A percentile compares a stretch with the other conserved stretches of the same genome.
These are phyloP conservation scores for Pyrrhosoma nymphula DNA, from an alignment of 2,888 invertebrate species.

Conservation along the genomic window DNA sequence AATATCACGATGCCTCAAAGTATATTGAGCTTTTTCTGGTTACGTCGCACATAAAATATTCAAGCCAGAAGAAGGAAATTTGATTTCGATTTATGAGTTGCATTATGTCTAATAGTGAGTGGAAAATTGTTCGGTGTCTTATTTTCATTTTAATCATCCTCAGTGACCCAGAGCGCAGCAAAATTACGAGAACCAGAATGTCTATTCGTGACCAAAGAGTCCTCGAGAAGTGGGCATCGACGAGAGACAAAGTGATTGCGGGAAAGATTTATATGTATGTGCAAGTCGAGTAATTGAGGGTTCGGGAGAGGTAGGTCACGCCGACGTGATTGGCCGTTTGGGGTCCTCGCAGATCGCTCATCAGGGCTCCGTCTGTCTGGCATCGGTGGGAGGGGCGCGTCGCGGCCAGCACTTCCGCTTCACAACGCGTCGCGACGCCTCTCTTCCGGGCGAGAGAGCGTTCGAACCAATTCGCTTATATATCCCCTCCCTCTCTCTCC, in stretches of 20 bases:
- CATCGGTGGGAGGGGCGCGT: background rate
- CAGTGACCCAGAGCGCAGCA: too few relatives aligned
- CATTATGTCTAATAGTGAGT: too few relatives aligned
- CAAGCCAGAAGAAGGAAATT: too few relatives aligned
- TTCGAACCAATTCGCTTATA: background rate
- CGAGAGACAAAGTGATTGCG: background rate
- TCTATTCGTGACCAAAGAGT: background rate
- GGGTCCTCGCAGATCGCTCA: background rate
- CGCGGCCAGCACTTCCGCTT: background rate
- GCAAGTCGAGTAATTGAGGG: background rate
- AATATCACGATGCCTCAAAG: too few relatives aligned
- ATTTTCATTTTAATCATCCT: too few relatives aligned
- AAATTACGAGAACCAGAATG: too few relatives aligned
- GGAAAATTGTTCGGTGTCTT: too few relatives aligned
- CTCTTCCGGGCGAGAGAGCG: background rate
- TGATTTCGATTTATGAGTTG: too few relatives aligned
- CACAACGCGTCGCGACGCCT: background rate
- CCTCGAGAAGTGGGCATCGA: background rate
- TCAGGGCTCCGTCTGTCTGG: too few relatives aligned
- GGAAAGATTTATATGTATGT: background rate
- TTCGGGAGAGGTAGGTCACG: background rate
- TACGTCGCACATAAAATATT: too few relatives aligned
- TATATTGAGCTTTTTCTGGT: too few relatives aligned
- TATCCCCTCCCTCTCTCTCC: background rate
- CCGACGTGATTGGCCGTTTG: background rate